Conservation (phyloP, 2,113 vertebrate genomes). For the Gopherus evgoodei region DNA sequence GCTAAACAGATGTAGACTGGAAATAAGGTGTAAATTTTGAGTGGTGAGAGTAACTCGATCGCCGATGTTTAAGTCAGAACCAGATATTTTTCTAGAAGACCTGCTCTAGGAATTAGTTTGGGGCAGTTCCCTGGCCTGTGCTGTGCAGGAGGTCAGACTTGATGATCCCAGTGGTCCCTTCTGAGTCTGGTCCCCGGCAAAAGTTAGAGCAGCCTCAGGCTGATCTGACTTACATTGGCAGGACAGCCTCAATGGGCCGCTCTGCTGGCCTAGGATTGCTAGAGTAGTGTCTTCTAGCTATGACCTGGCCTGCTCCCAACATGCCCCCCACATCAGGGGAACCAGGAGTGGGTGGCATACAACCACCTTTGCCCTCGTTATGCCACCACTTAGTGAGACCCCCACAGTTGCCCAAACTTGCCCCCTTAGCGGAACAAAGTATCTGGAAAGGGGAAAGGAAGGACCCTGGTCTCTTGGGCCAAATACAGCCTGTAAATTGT, state of each 20-base stretch:
- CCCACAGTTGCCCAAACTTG: rapidly evolving
- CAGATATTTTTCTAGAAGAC: not conserved
- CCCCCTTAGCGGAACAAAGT: not conserved
- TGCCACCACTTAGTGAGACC: not conserved
- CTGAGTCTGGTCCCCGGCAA: not conserved
- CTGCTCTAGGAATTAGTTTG: not conserved
- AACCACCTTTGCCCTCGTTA: not conserved
- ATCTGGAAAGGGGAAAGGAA: not conserved
- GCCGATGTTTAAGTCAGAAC: not conserved
- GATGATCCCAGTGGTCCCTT: not conserved
- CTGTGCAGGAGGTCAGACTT: not conserved
- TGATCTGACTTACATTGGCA: not conserved
- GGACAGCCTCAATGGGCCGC: not conserved
- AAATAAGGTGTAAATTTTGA: not conserved
- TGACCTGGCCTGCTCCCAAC: not conserved
- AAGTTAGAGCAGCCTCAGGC: not conserved
- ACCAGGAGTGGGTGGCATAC: not conserved
- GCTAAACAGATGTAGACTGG: not conserved
- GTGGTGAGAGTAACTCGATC: not conserved
- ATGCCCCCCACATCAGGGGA: not conserved
- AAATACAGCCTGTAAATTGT: not conserved
- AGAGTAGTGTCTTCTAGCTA: not conserved
- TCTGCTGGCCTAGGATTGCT: not conserved
- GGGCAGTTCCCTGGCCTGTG: not conserved
- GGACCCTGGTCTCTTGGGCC: rapidly evolving